These are phyloP conservation scores for Lycaena phlaeas DNA, from an alignment of 2,888 invertebrate genomes.

Conservation along the genomic window DNA sequence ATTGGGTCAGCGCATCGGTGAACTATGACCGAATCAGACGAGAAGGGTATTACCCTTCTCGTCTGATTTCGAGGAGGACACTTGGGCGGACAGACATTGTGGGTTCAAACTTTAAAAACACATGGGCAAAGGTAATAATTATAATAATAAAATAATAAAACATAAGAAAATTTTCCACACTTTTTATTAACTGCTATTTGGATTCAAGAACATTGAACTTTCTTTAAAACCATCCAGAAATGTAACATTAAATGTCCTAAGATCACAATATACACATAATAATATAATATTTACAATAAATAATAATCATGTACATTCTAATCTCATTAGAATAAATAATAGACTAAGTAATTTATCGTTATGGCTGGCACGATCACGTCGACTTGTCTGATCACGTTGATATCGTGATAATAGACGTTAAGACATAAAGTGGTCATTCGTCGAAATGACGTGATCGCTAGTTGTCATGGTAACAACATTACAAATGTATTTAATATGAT, in stretches of 20 bases:
- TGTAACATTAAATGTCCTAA: constrained; percentile 30
- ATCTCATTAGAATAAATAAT: constrained; percentile 36
- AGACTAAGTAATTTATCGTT: not conserved
- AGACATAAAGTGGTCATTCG: no score
- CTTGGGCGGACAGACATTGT: no score
- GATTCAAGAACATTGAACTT: constrained; percentile 46
- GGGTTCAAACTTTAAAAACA: no score
- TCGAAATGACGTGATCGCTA: no score
- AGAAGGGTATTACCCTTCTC: no score
- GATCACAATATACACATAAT: constrained; percentile 55
- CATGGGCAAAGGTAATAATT: no score
- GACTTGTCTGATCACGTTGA: not conserved
- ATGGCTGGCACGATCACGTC: not conserved
- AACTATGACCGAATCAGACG: no score
- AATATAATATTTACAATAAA: constrained; percentile 54
- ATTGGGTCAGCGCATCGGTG: no score
- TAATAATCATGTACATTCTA: constrained; percentile 47
- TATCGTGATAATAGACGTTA: no score
- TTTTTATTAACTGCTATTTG: constrained; percentile 47
- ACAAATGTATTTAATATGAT: no score
- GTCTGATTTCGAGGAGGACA: no score
- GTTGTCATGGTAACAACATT: not conserved
- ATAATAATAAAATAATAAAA: constrained; percentile 25
- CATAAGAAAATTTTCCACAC: constrained; percentile 38
- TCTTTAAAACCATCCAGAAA: constrained; percentile 25